Evolutionary conservation across 2,113 vertebrate genomes (phyloP).

Genomic region (Cyanoliseus patagonus): DNA sequence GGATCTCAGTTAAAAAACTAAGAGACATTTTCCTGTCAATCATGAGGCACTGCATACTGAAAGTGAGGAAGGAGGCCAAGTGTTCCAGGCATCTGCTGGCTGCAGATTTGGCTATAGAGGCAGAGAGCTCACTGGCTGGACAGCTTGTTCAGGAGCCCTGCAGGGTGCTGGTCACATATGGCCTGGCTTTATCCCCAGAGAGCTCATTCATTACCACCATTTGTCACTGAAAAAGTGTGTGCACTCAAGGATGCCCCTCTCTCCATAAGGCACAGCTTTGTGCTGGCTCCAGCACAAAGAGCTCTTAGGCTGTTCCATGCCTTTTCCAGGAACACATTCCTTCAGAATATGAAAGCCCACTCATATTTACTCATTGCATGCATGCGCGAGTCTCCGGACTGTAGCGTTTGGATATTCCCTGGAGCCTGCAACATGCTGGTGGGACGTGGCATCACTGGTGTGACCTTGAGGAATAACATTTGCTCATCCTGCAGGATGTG

Average conservation of each 20-base stretch:
- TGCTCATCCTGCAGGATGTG: not conserved
- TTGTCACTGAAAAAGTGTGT: not conserved
- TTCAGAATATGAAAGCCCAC: not conserved
- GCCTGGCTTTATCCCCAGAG: not conserved
- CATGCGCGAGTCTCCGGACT: not conserved
- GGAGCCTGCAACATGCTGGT: not conserved
- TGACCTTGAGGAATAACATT: not conserved
- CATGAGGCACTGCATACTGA: not conserved
- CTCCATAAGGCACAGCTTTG: not conserved
- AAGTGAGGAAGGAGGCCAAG: not conserved
- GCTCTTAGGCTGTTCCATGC: not conserved
- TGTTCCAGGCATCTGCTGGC: not conserved
- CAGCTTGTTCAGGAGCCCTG: not conserved
- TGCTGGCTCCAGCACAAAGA: not conserved
- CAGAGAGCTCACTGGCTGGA: not conserved
- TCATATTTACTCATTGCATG: not conserved
- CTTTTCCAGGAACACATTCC: not conserved
- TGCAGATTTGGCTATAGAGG: not conserved
- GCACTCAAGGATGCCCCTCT: not conserved
- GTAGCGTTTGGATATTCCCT: not conserved
- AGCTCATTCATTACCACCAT: not conserved
- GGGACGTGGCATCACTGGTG: not conserved
- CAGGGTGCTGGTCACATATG: not conserved
- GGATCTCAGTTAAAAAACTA: not conserved
- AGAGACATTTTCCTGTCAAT: not conserved